phyloP scores from a whole-genome alignment of 2,797 vertebrate species.

The Myripristis murdjan region DNA sequence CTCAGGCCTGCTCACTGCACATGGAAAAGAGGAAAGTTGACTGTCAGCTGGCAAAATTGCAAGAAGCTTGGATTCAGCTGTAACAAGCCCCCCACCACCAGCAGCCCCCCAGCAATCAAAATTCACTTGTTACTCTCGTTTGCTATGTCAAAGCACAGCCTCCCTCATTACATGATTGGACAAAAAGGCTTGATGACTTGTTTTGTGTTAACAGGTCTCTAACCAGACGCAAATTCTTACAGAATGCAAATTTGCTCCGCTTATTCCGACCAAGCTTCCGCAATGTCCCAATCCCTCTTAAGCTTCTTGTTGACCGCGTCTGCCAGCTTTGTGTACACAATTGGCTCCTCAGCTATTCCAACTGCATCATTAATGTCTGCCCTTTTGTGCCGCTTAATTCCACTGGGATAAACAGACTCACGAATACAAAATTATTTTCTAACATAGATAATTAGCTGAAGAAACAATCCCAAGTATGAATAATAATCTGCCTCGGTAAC shows the following conservation, averaged over 20 bases:
- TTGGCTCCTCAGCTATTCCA: slow-evolving; percentile 77
- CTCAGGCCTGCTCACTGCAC: slow-evolving; percentile 51
- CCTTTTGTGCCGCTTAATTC: slow-evolving; percentile 83
- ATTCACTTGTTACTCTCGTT: slow-evolving; percentile 59
- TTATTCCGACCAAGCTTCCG: slow-evolving; percentile 65
- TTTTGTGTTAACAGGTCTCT: slow-evolving; percentile 70
- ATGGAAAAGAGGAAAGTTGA: slow-evolving; percentile 53
- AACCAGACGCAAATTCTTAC: slow-evolving; percentile 79
- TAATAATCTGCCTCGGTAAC: slow-evolving; percentile 81
- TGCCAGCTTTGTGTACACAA: slow-evolving; percentile 84
- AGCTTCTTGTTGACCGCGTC: slow-evolving; percentile 82
- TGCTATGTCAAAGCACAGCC: slow-evolving; percentile 65
- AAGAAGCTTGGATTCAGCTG: slow-evolving; percentile 42
- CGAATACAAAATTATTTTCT: slow-evolving; percentile 81
- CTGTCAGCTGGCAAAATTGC: slow-evolving; percentile 60
- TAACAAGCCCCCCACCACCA: slow-evolving; percentile 64
- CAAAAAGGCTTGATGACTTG: slow-evolving; percentile 70
- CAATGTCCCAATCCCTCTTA: slow-evolving; percentile 78
- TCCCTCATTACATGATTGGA: slow-evolving; percentile 77
- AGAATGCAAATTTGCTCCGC: slow-evolving; percentile 80
- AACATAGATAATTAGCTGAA: slow-evolving; percentile 84
- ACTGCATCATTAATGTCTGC: slow-evolving; percentile 82
- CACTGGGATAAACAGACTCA: slow-evolving; percentile 81
- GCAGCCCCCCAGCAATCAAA: slow-evolving; percentile 64
- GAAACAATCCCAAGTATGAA: slow-evolving; percentile 84